phyloP scores from a whole-genome alignment of 2,888 invertebrate genomes.

The Branchipolynoe longqiensis region DNA sequence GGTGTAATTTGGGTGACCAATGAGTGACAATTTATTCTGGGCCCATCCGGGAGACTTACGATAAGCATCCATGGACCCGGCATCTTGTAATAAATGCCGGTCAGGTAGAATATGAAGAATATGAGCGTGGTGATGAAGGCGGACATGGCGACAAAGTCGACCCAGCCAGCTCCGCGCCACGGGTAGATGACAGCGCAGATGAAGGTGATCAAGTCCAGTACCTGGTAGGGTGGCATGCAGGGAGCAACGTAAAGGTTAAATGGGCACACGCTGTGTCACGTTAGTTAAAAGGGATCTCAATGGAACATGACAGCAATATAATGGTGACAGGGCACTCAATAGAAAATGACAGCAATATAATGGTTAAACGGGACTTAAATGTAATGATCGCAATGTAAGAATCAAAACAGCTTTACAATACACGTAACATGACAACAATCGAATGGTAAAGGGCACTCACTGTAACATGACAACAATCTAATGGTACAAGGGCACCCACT shows the following conservation, averaged over 20 bases:
- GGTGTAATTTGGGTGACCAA: too few species aligned
- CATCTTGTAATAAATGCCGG: slow-evolving; percentile 26
- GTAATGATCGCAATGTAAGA: too few species aligned
- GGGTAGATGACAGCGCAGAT: slow-evolving; percentile 54
- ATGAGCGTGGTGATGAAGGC: slow-evolving; percentile 63
- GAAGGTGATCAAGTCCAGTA: slow-evolving; percentile 67
- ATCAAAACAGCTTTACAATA: too few species aligned
- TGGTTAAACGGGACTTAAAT: too few species aligned
- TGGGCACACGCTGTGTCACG: not conserved
- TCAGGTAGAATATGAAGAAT: slow-evolving; percentile 58
- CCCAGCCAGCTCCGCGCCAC: slow-evolving; percentile 58
- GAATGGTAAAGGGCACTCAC: too few species aligned
- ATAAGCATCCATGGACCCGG: slow-evolving; percentile 50
- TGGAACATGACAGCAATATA: too few species aligned
- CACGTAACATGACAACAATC: too few species aligned
- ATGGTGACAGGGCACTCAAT: too few species aligned
- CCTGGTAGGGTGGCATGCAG: slow-evolving; percentile 67
- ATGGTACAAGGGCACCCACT: too few species aligned
- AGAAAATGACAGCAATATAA: too few species aligned
- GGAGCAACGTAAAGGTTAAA: not conserved
- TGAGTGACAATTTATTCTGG: too few species aligned
- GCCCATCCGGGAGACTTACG: slow-evolving; percentile 50
- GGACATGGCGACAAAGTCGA: slow-evolving; percentile 62
- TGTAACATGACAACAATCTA: too few species aligned
- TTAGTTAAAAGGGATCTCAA: not conserved